Evolutionary conservation across 2,797 vertebrate species (phyloP).

Genomic region (Propithecus deckenii): DNA sequence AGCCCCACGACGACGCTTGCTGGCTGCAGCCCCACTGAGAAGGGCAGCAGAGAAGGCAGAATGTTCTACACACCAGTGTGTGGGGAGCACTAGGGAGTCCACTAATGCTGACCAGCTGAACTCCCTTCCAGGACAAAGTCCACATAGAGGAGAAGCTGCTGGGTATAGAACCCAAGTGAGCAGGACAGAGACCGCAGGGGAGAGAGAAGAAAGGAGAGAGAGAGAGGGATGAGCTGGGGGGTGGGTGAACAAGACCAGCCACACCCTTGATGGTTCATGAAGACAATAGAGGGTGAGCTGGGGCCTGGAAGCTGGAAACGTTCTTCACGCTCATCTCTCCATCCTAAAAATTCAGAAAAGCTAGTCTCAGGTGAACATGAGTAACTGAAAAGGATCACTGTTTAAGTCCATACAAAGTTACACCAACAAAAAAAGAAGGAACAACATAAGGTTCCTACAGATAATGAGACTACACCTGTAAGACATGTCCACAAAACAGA

Average conservation of each 20-base stretch:
- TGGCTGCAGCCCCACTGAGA: not conserved
- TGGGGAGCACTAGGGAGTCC: no score
- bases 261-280: not conserved
- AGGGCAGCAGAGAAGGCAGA: rapidly evolving
- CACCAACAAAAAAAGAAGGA: not conserved
- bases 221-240: rapidly evolving
- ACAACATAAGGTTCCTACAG: not conserved
- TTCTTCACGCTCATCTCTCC: not conserved
- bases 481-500: not conserved
- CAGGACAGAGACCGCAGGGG: not conserved
- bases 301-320: not conserved
- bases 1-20: not conserved
- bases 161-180: not conserved
- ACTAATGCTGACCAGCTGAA: not conserved
- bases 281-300: not conserved
- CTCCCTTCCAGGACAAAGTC: not conserved
- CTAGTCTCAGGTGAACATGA: not conserved
- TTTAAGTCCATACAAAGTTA: not conserved
- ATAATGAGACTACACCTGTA: not conserved
- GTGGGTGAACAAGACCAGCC: not conserved
- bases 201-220: rapidly evolving
- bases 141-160: not conserved
- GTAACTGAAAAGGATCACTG: not conserved
- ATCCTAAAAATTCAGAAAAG: not conserved
- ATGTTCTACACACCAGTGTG: not conserved